Percentiles rank a stretch among this genome's conserved stretches.
Conservation (phyloP, 2,888 invertebrate genomes). For the Sesia bembeciformis region DNA sequence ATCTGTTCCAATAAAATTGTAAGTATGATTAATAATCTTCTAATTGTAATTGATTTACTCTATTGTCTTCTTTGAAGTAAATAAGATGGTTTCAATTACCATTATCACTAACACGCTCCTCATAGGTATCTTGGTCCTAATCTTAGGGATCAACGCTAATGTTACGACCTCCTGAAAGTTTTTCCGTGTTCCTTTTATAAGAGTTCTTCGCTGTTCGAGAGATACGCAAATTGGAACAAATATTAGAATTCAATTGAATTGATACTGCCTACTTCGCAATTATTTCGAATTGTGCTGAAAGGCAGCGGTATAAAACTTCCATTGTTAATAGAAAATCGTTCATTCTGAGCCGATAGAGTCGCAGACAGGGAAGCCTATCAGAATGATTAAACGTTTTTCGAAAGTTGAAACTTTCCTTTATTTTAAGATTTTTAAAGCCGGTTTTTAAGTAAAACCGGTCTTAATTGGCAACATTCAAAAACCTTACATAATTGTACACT, state of each 20-base stretch:
- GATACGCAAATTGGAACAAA: conserved; percentile 9
- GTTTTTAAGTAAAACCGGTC: background rate
- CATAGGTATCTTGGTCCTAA: background rate
- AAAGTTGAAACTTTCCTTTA: background rate
- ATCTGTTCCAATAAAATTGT: too few species aligned
- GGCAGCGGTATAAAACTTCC: background rate
- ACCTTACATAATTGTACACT: background rate
- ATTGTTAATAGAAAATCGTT: background rate
- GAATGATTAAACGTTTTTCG: background rate
- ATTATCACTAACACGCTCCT: too few species aligned
- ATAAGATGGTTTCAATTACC: too few species aligned
- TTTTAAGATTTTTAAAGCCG: background rate
- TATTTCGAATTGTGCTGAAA: background rate
- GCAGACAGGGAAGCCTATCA: background rate
- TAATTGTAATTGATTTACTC: too few species aligned
- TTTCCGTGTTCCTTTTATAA: conserved; percentile 10
- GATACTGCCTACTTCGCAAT: too few species aligned
- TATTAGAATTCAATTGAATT: conserved; percentile 3
- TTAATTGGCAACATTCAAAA: background rate
- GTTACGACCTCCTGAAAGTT: conserved; percentile 11
- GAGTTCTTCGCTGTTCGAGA: background rate
- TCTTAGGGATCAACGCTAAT: background rate
- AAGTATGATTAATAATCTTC: too few species aligned
- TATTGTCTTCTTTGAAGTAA: too few species aligned
- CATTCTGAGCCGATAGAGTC: background rate